Base-by-base conservation (phyloP, 2,888 invertebrate genomes). In the Alsophila aescularia region DNA sequence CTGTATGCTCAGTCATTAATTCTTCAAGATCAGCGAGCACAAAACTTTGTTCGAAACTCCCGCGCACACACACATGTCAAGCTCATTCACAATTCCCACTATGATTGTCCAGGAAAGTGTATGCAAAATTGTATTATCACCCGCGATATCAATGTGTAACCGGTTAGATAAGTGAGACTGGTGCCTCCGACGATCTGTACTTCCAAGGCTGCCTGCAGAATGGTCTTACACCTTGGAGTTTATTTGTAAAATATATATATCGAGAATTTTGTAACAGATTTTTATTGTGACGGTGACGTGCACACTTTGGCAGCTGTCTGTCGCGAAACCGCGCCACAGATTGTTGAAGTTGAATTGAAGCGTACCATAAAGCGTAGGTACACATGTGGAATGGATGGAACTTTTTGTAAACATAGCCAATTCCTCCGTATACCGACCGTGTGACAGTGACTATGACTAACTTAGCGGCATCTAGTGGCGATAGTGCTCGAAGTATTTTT, bases 51-150 rank as follows among this genome's bases (percentile, higher is more conserved):
- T 84, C 58, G 58, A 87, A 85, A 71, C 81, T 85, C 85, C 83
- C 89, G 88, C 88, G 79, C 73, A 47, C 62, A 65, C 69, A 72
- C 66, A 71, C 75, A 79, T 81, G 85, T 87, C 83, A 88, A 80
- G 80, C 80, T 85, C 84, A 81, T 64, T 70, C 62, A 66, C 59
- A 60, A 69, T 70, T 55, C 43, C 27, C 63, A 66, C 52, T 54
- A 60, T 45, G 29, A 32, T 13, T 32, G 32, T 31, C 12, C 41
- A 66, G 48, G 54, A 73, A 71, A 58, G 47, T 48, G 41, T 35
- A 29, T 14, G 31, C 42, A 34, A 55, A 68, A 69, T 29, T 18
- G 1, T n/a, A 31, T 64, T 60, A 68, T 52, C 71, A 74, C 73
- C 59, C 73, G 67, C 67, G 62, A 59, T 66, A 63, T 66, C 44